A percentile compares a stretch with the other conserved stretches of the same genome.
Evolutionary conservation across 2,797 vertebrate genomes (phyloP).

Genomic region (Holocentrus rufus): DNA sequence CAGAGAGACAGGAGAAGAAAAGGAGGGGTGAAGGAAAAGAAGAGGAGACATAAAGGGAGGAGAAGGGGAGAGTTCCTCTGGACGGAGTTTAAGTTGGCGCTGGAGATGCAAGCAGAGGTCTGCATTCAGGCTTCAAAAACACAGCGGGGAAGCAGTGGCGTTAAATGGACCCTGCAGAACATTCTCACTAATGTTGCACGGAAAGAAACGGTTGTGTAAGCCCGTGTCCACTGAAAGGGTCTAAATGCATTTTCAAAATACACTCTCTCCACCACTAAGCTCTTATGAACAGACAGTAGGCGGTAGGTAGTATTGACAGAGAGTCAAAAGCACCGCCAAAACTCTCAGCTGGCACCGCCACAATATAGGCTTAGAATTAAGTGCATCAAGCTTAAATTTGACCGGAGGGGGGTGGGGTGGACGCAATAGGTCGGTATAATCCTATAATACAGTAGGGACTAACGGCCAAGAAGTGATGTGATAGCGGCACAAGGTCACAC

Average conservation of each 20-base stretch:
- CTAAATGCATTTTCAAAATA: slow-evolving; percentile 1
- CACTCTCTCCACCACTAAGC: neutral
- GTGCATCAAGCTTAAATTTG: slow-evolving; percentile 66
- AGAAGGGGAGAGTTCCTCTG: neutral
- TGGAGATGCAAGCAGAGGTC: neutral
- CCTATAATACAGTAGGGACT: slow-evolving; percentile 65
- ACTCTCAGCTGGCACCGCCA: slow-evolving; percentile 38
- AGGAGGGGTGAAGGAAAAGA: neutral
- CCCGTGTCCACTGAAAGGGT: neutral
- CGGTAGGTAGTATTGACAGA: slow-evolving; percentile 38
- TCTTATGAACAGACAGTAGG: slow-evolving; percentile 15
- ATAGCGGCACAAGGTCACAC: slow-evolving; percentile 67
- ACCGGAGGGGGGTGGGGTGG: slow-evolving; percentile 25
- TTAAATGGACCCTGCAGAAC: neutral
- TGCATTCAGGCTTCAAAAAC: slow-evolving; percentile 8
- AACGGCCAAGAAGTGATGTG: slow-evolving; percentile 70
- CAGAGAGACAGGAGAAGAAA: neutral
- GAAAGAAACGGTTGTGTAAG: neutral
- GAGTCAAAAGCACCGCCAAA: slow-evolving; percentile 29
- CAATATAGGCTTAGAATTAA: slow-evolving; percentile 68
- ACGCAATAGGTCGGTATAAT: slow-evolving; percentile 69
- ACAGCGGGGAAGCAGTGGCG: neutral
- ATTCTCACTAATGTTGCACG: neutral
- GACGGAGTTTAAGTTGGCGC: neutral
- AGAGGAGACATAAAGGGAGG: neutral